Evolutionary conservation across 2,888 invertebrate genomes (phyloP), one percentile per base, ranked within the genome.

Genomic region (Glyphotaelius pellucidus): DNA sequence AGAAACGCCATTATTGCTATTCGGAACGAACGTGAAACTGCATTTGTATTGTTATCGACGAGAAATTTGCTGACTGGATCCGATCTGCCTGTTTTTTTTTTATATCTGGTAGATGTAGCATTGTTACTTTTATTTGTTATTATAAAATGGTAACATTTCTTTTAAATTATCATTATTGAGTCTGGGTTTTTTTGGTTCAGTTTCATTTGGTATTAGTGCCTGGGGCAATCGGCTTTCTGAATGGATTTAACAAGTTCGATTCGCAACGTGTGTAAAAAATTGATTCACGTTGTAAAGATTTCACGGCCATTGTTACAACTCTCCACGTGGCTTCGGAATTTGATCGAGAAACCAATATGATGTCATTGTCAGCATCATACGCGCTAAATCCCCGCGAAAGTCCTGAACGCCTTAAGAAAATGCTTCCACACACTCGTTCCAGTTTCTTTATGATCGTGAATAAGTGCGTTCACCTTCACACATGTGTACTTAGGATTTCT

Each of bases 11-110:
- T 67, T 67, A 67, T n/a, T n/a, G 25, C 67, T 67, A 67, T 67
- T 67, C 9, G 25, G 67, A 67, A 25, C 25, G n/a, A 67, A 67
- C 67, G 67, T 67, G 67, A 67, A 67, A 67, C 67, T 67, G 67
- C 67, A 67, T 67, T 67, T 67, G 67, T 67, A 67, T 67, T 67
- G 67, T 67, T 67, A 67, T 67, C 67, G 67, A 67, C 67, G 67
- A 67, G 67, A 67, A 67, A 67, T 67, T 67, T 67, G 67, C 67
- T 25, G 25, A 25, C 25, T 67, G 67, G 67, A 67, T 67, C 67
- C 67, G 25, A 25, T 67, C 25, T 7, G 9, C 67, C 4, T 25
- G 19, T 67, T 4, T 67, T 67, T 67, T 4, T 67, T 67, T 67
- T 52, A 19, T 67, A n/a, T 67, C 25, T 67, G 67, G n/a, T 67